Percentiles rank a stretch among this genome's conserved stretches.
These are phyloP conservation scores for Eolophus roseicapilla DNA, from an alignment of 2,113 vertebrate species.

Conservation along the genomic window DNA sequence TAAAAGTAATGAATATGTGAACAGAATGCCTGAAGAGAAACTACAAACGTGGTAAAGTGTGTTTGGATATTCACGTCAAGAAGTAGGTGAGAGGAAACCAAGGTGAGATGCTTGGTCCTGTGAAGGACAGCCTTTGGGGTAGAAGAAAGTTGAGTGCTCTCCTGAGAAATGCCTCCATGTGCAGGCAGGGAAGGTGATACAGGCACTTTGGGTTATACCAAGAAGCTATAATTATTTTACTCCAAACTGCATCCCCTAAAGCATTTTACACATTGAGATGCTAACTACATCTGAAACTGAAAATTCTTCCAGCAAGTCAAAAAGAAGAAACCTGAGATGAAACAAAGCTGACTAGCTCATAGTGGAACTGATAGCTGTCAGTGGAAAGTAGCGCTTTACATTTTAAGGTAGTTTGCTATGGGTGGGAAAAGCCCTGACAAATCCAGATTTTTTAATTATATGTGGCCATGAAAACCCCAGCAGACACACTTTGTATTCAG, in stretches of 20 bases:
- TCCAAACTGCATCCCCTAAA: not conserved
- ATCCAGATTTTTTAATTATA: not conserved
- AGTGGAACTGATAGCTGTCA: not conserved
- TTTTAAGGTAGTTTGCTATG: not conserved
- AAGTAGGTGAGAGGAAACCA: not conserved
- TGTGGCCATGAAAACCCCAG: not conserved
- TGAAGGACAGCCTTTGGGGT: not conserved
- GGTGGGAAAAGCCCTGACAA: not conserved
- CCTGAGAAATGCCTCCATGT: not conserved
- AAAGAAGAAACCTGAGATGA: not conserved
- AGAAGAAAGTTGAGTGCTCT: not conserved
- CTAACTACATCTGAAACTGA: not conserved
- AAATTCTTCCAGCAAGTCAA: not conserved
- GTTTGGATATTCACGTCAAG: not conserved
- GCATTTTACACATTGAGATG: not conserved
- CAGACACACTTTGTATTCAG: not conserved
- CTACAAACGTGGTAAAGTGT: not conserved
- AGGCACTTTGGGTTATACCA: not conserved
- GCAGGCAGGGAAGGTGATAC: no score
- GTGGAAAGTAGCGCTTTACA: rapidly evolving
- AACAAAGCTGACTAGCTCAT: not conserved
- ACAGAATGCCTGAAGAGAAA: not conserved
- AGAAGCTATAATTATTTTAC: no score
- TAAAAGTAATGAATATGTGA: not conserved
- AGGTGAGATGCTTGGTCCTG: not conserved